Conservation (phyloP, 1,140 invertebrate species). For the roundworm (Caenorhabditis elegans) region DNA sequence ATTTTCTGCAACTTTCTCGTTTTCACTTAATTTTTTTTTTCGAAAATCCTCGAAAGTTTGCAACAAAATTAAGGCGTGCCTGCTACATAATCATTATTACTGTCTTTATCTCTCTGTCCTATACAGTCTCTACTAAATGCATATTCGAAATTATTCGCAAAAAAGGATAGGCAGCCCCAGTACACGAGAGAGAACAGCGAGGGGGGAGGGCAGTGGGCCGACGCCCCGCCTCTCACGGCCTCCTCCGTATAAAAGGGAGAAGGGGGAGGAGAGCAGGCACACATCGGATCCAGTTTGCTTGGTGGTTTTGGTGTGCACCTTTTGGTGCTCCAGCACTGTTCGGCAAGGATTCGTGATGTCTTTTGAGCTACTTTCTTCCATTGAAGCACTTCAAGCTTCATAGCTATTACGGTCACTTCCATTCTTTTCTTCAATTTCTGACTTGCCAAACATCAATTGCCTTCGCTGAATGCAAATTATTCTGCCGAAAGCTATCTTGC, state of each 20-base stretch:
- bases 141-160: slow-evolving; percentile 32
- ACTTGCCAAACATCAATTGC: not conserved
- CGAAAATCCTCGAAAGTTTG: slow-evolving; percentile 10
- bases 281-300: slow-evolving; percentile 20
- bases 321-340: not conserved
- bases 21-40: not conserved
- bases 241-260: slow-evolving; percentile 22
- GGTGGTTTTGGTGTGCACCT: slow-evolving; percentile 8
- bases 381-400: not conserved
- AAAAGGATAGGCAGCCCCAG: slow-evolving; percentile 10
- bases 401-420: not conserved
- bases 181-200: not conserved
- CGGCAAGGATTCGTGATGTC: not conserved
- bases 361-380: not conserved
- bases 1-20: not conserved
- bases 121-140: not conserved
- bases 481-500: not conserved
- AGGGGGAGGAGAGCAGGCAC: slow-evolving; percentile 19
- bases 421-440: not conserved
- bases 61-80: not conserved
- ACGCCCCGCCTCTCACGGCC: slow-evolving; percentile 4
- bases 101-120: not conserved
- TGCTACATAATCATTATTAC: not conserved
- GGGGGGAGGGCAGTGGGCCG: not conserved
- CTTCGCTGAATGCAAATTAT: not conserved